Evolutionary conservation across 1,140 invertebrate species (phyloP).

Genomic region (Papilio aristodemus): DNA sequence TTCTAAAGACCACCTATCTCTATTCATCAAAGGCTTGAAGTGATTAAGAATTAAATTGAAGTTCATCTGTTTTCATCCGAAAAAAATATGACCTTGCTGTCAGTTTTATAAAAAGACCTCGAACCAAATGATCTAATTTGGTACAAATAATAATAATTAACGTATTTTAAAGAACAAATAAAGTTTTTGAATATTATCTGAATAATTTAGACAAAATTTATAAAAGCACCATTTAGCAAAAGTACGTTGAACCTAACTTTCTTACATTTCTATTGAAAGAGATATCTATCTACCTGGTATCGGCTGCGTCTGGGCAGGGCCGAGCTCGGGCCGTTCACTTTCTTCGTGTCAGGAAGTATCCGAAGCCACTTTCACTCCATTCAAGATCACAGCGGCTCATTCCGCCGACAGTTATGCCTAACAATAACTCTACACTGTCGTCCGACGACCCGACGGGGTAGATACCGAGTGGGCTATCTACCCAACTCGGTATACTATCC

Average conservation of each 20-base stretch:
- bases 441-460: slow-evolving; percentile 29
- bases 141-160: not conserved
- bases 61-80: no score
- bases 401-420: slow-evolving; percentile 55
- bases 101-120: no score
- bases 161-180: not conserved
- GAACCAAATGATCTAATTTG: no score
- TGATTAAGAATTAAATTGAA: no score
- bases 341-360: slow-evolving; percentile 73
- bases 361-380: slow-evolving; percentile 75
- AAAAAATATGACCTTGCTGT: no score
- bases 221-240: slow-evolving; percentile 3
- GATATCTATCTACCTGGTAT: slow-evolving; percentile 64
- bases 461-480: no score
- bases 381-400: slow-evolving; percentile 67
- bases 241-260: slow-evolving; percentile 57
- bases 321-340: slow-evolving; percentile 67
- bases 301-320: slow-evolving; percentile 51
- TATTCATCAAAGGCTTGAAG: no score
- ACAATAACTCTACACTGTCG: slow-evolving; percentile 59
- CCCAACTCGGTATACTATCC: slow-evolving; percentile 3
- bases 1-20: not conserved
- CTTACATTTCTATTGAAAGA: slow-evolving; percentile 64
- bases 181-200: no score
- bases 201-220: not conserved